phyloP scores from a whole-genome alignment of 2,797 vertebrate genomes.

The Mormyrops boulengeri region DNA sequence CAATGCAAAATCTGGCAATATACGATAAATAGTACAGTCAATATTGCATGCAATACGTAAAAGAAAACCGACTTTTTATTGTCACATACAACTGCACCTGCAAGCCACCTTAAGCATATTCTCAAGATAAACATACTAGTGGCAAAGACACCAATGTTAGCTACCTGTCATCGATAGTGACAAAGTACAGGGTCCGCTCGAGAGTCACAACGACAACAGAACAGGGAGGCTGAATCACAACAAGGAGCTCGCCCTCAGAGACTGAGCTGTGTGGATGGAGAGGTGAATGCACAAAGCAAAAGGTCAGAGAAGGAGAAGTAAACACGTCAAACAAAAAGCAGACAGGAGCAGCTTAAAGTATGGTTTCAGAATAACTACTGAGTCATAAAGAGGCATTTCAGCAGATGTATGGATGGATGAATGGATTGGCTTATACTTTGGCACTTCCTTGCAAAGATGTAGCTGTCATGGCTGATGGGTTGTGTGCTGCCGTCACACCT shows the following conservation, averaged over 20 bases:
- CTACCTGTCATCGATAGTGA: not conserved
- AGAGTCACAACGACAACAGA: not conserved
- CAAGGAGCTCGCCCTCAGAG: not conserved
- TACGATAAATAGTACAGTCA: not conserved
- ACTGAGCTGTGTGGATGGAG: not conserved
- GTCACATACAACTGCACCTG: not conserved
- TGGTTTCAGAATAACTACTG: not conserved
- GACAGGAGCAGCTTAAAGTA: not conserved
- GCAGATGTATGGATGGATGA: not conserved
- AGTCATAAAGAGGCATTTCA: constrained; percentile 5
- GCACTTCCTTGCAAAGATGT: not conserved
- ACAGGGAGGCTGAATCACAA: not conserved
- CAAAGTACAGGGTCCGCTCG: not conserved
- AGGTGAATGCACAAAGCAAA: not conserved
- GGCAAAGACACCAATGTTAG: not conserved
- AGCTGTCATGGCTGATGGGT: not conserved
- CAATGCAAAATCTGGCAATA: not conserved
- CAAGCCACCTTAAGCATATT: constrained; percentile 6
- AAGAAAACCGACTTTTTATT: not conserved
- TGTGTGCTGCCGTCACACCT: not conserved
- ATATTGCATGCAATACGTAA: constrained; percentile 3
- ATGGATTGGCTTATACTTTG: not conserved
- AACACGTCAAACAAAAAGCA: not conserved
- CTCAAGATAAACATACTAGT: not conserved
- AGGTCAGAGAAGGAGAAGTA: not conserved